Conservation (phyloP, 92 coral and sea anemone genomes). For the Paragorgia papillata region DNA sequence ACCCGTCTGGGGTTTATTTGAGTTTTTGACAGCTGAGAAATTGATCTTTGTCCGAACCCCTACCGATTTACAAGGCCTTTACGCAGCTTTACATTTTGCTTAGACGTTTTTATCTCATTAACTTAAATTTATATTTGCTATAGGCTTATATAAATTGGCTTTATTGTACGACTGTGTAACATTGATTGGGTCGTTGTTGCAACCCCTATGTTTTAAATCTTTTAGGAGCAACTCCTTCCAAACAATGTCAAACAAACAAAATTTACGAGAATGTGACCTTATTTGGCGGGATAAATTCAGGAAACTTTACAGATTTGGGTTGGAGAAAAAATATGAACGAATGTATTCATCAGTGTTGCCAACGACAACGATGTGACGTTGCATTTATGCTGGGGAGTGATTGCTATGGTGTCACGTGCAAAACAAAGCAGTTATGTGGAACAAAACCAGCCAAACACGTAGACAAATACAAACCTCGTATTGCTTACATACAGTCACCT, state of each 20-base stretch:
- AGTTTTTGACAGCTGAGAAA: too few relatives aligned
- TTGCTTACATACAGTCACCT: constrained; percentile 77
- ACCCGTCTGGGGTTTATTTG: too few relatives aligned
- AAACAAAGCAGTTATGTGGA: constrained; percentile 74
- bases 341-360: constrained; percentile 87
- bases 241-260: constrained; percentile 69
- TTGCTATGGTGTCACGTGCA: constrained; percentile 89
- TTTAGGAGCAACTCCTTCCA: background rate
- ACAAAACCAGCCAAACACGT: constrained; percentile 87
- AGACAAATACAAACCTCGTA: constrained; percentile 79
- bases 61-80: too few relatives aligned
- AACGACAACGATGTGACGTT: constrained; percentile 80
- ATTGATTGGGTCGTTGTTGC: too few relatives aligned
- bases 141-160: too few relatives aligned
- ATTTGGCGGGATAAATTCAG: constrained; percentile 93
- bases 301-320: constrained; percentile 88
- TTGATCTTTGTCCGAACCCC: too few relatives aligned
- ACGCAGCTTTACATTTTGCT: too few relatives aligned
- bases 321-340: constrained; percentile 67
- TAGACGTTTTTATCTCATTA: too few relatives aligned
- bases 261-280: constrained; percentile 86
- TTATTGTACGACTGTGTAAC: too few relatives aligned
- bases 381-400: constrained; percentile 88
- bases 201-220: too few relatives aligned
- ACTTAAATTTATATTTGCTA: too few relatives aligned